Evolutionary conservation across 2,113 vertebrate species (phyloP), one percentile per base, ranked within the genome.

Genomic region (Alaudala cheleensis): DNA sequence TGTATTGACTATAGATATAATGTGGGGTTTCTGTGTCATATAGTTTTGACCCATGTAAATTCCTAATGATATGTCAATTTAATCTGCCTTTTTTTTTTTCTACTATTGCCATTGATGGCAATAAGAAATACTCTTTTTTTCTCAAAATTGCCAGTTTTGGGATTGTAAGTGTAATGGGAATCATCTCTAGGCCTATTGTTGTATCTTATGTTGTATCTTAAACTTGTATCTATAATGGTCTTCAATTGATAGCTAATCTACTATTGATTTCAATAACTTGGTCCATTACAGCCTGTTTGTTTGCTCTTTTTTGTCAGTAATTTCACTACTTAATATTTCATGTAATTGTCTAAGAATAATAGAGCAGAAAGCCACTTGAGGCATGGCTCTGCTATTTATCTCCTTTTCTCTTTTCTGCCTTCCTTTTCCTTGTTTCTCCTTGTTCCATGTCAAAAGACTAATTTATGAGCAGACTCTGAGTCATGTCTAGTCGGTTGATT

Each of bases 401-500:
- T 44, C 14, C 11, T 53, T 82, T 90, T 88, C 76, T 73, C 4
- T 74, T 73, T 86, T 65, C 60, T 92, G 4, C 20, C 21, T 93
- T 86, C 7, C 2, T 24, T 94, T 80, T 88, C 29, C 37, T 92
- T 54, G 49, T 82, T 47, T 60, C 72, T 92, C 70, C 58, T 93
- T 92, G 39, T 71, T 94, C 65, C 29, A 51, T 49, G 54, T 81
- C 88, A 90, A 94, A 65, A 74, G 82, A 84, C 58, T 84, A 76
- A 96, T 95, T 93, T 89, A 91, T 89, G 57, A 86, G 53, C 37
- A 84, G 69, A 56, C 57, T 90, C 56, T 95, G 85, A 95, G 66
- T 95, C 85, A 91, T 70, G 86, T 95, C 95, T 92, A 77, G 65
- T 28, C 69, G 73, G 49, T 56, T 93, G 93, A 95, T 95, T 92